Evolutionary conservation across 2,888 invertebrate species (phyloP).

Genomic region (Ferrisia virgata): DNA sequence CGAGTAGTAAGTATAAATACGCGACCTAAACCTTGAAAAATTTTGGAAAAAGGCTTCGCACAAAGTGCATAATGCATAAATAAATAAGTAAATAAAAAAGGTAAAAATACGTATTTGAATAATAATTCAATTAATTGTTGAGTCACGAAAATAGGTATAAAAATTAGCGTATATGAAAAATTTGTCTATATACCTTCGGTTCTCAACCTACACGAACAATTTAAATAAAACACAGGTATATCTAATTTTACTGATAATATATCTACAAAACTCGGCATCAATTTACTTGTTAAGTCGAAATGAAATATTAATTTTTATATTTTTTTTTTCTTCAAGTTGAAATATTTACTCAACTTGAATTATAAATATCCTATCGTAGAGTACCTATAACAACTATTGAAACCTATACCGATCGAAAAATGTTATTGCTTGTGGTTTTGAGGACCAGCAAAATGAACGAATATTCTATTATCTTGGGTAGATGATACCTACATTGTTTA

Average conservation of each 20-base stretch:
- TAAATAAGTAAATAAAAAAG: no score
- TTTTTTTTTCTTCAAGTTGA: neutral
- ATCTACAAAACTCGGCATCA: neutral
- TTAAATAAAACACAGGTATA: neutral
- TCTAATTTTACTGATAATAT: neutral
- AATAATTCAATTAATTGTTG: neutral
- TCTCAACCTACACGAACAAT: neutral
- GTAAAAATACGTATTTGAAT: neutral
- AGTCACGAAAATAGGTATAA: neutral
- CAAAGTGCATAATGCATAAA: neutral
- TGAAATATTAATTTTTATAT: neutral
- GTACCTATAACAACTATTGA: no score
- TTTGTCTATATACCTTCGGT: neutral
- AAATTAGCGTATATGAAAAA: neutral
- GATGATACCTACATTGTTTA: no score
- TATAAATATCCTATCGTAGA: no score
- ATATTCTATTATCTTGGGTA: no score
- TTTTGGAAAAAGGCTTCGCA: neutral
- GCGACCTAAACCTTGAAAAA: neutral
- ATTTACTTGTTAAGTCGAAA: neutral
- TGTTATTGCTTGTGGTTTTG: no score
- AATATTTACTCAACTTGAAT: no score
- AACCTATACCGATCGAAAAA: no score
- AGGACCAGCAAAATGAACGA: no score
- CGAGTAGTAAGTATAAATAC: no score